Percentiles rank a stretch among this genome's conserved stretches.
These are phyloP conservation scores for Holcopasites calliopsidis DNA, from an alignment of 1,140 invertebrate genomes.

Conservation along the genomic window DNA sequence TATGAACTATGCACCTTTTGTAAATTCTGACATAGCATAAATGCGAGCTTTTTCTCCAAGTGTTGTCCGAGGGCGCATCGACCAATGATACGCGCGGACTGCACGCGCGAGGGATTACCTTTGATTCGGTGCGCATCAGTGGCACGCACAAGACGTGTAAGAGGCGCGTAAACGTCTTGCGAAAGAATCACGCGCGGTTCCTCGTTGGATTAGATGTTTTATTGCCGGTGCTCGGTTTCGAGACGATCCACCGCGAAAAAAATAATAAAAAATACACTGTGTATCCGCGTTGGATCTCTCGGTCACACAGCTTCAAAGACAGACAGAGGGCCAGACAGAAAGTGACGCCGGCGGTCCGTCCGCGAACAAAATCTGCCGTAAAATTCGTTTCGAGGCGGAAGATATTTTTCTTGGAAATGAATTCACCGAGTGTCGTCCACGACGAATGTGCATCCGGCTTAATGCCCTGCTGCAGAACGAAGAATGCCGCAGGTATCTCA, in stretches of 20 bases:
- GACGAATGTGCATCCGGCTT: slow-evolving; percentile 68
- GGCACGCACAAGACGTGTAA: not conserved
- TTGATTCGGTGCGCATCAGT: not conserved
- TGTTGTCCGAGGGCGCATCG: not conserved
- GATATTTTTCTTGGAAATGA: slow-evolving; percentile 64
- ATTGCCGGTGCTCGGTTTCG: slow-evolving; percentile 27
- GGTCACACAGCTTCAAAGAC: not conserved
- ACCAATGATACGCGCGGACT: not conserved
- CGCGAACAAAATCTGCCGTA: slow-evolving; percentile 57
- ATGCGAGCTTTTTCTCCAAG: not conserved
- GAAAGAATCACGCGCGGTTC: slow-evolving; percentile 44
- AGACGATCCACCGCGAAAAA: not conserved
- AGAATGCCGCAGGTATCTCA: slow-evolving; percentile 66
- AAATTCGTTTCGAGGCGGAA: slow-evolving; percentile 60
- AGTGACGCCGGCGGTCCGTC: not conserved
- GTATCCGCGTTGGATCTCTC: no score
- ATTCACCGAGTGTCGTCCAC: slow-evolving; percentile 55
- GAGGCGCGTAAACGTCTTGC: slow-evolving; percentile 26
- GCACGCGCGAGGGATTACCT: not conserved
- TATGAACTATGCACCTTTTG: no score
- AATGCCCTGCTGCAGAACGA: slow-evolving; percentile 54
- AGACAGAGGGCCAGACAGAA: not conserved
- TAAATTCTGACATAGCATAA: not conserved
- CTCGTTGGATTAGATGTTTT: slow-evolving; percentile 56
- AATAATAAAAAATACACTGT: not conserved